phyloP scores from a whole-genome alignment of 2,888 invertebrate species.

The Hyposoter didymator region DNA sequence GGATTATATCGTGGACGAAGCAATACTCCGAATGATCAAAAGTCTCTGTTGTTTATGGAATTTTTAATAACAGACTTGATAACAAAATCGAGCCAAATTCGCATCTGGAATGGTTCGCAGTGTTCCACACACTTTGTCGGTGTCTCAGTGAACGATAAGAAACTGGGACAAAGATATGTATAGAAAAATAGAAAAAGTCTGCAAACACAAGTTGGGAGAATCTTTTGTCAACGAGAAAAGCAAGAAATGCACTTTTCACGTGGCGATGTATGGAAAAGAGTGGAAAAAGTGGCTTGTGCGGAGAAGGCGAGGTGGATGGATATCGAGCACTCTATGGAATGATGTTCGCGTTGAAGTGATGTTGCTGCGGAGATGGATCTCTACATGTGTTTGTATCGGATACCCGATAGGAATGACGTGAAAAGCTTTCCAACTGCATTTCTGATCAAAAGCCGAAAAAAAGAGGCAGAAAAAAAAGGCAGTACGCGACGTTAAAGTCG shows the following conservation, averaged over 20 bases:
- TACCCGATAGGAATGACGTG: constrained; percentile 15
- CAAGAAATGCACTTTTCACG: constrained; percentile 37
- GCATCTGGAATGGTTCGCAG: background rate
- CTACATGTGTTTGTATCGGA: constrained; percentile 12
- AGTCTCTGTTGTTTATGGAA: background rate
- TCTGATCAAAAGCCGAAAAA: constrained; percentile 40
- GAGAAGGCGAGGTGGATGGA: constrained; percentile 21
- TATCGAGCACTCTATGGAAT: constrained; percentile 61
- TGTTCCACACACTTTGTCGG: background rate
- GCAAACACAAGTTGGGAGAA: constrained; percentile 8
- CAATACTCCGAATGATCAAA: background rate
- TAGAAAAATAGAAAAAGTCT: constrained; percentile 1
- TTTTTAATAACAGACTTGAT: background rate
- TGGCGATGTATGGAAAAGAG: background rate
- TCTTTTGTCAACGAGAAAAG: constrained; percentile 14
- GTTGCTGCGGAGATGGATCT: constrained; percentile 11
- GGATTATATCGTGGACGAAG: background rate
- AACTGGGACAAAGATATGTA: constrained; percentile 44
- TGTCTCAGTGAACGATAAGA: constrained; percentile 33
- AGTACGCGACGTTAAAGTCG: constrained; percentile 2
- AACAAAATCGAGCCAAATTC: background rate
- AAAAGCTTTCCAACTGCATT: constrained; percentile 54
- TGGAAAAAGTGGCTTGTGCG: background rate
- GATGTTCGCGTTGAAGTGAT: constrained; percentile 34
- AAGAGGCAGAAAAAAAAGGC: constrained; percentile 1